These are phyloP conservation scores for Manduca sexta DNA, from an alignment of 1,140 invertebrate species.

Conservation along the genomic window DNA sequence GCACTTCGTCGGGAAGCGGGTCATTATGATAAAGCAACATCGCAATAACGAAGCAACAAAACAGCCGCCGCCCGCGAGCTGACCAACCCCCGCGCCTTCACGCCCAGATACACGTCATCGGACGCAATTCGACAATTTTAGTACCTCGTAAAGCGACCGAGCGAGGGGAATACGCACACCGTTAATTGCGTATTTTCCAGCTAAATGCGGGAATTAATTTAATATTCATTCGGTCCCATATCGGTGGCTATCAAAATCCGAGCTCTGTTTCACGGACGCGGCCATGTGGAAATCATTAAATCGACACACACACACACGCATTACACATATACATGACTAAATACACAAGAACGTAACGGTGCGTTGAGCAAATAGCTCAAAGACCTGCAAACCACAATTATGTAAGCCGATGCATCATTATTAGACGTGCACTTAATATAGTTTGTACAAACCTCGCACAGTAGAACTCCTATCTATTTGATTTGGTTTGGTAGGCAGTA, in stretches of 20 bases:
- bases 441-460: too few species aligned
- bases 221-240: conserved; percentile 34
- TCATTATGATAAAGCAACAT: conserved; percentile 36
- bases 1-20: conserved; percentile 26
- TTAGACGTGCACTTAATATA: too few species aligned
- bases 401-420: too few species aligned
- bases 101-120: conserved; percentile 14
- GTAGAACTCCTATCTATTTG: too few species aligned
- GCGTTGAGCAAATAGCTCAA: not conserved
- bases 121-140: conserved; percentile 32
- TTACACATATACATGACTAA: not conserved
- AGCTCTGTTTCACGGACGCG: conserved; percentile 5
- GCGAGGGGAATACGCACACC: conserved; percentile 11
- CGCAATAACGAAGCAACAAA: conserved; percentile 15
- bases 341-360: too few species aligned
- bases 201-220: conserved; percentile 39
- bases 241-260: conserved; percentile 28
- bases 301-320: not conserved
- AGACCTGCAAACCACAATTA: too few species aligned
- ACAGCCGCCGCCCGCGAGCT: conserved; percentile 5
- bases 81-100: conserved; percentile 7
- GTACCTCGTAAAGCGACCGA: conserved; percentile 37
- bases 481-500: too few species aligned
- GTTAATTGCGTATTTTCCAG: conserved; percentile 36
- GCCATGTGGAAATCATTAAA: conserved; percentile 6